Base-by-base conservation (phyloP, 2,113 vertebrate species). In the Physeter macrocephalus region DNA sequence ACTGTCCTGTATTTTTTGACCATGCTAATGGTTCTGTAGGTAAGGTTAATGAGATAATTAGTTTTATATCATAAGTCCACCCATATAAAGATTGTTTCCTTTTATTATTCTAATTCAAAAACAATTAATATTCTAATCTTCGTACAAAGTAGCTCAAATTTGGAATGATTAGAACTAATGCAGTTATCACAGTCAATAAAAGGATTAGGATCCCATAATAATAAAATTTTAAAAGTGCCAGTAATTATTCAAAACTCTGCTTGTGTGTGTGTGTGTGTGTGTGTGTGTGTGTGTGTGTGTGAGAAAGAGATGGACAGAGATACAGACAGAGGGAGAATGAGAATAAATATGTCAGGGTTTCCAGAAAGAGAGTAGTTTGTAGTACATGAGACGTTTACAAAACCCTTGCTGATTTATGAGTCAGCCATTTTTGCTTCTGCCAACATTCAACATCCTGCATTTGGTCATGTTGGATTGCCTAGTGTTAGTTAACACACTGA, bases 21-120 rank as follows among this genome's bases (percentile, higher is more conserved):
- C 71, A 94, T 41, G 78, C 84, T 94, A 96, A 96, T 93, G 59
- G 25, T 96, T 87, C 66, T 93, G 12, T 92, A 75, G 64, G 92
- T 95, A 94, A 96, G 39, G 52, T 94, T 97, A 93, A 96, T 80
- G 82, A 97, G 43, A 95, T n/a, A 88, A 90, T 90, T 96, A 95
- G 64, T 94, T 96, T 92, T 96, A 84, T 18, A 85, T 95, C 10
- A 18, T 52, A 74, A 97, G 59, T 84, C 78, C 54, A 96, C 64
- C 57, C 34, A 0, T 71, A 90, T 1, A 5, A 82, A 97, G 94
- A 91, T 67, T 64, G 39, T 87, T 97, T 97, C 20, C 54, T 94
- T 98, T 96, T 92, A 85, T 9, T 92, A 1, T 9, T 69, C 2
- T 64, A 52, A 82, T 94, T 94, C 67, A 86, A 72, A 82, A 94